Evolutionary conservation across 2,888 invertebrate genomes (phyloP), one percentile per base, ranked within the genome.

Genomic region (Drosophila imparisetae): DNA sequence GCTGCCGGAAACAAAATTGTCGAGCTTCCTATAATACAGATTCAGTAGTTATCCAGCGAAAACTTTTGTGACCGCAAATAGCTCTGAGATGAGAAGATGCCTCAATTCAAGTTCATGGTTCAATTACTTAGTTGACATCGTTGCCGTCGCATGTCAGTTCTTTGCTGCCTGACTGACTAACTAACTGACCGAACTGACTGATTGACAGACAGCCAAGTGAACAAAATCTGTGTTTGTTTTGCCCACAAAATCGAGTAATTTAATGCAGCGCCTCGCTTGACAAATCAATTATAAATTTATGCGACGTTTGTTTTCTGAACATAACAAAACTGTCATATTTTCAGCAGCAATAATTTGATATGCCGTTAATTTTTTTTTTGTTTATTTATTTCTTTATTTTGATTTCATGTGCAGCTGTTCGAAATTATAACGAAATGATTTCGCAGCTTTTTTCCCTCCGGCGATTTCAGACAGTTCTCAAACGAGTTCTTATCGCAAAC

Each of bases 91-190:
- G 54, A 55, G 32, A 24, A 55, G 50, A 40, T 42, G 72, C 65
- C 74, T 75, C 72, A 85, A 84, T 82, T 85, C 75, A 85, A 87
- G 85, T 87, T 87, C 88, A 87, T 81, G 88, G 85, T 66, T 87
- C 85, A 85, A 85, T 85, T 83, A 75, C 38, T 84, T 82, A 82
- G 72, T 60, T 66, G 57, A 59, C 55, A 62, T 55, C 40, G 60
- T 60, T 64, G 71, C 66, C 32, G 66, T 53, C 58, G 63, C 50
- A 42, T 66, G 65, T 62, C 69, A 65, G 48, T 54, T 58, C 53
- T 65, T 67, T 62, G 54, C 48, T 62, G 48, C 21, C 53, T 30
- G 13, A 21, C 66, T 7, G 48, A 61, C 50, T 7, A 34, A 61
- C 52, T n/a, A 54, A 29, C 38, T 4, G 52, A 52, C 30, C 10